Percentiles rank a stretch among this genome's conserved stretches.
These are phyloP conservation scores for Habropoda laboriosa DNA, from an alignment of 1,140 invertebrate genomes.

Conservation along the genomic window DNA sequence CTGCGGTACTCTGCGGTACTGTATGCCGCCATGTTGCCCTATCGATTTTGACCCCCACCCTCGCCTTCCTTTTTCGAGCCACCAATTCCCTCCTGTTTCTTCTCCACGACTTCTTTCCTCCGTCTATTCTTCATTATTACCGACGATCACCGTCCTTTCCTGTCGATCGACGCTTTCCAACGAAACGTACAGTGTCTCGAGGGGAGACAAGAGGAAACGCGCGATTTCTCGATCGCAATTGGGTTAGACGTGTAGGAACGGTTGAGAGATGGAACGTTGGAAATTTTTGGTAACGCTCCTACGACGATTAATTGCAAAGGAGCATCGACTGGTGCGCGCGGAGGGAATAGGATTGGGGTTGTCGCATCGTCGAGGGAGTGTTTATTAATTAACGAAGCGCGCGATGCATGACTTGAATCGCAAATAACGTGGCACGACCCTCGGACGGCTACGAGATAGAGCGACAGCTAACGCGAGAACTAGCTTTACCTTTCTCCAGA, in stretches of 20 bases:
- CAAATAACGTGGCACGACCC: constrained; percentile 12
- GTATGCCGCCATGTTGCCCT: constrained; percentile 74
- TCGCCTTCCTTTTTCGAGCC: constrained; percentile 10
- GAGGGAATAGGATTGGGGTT: neutral
- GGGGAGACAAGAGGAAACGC: too few relatives aligned
- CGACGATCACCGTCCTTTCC: neutral
- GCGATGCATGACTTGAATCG: constrained; percentile 56
- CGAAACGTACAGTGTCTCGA: too few relatives aligned
- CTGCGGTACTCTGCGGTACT: constrained; percentile 76
- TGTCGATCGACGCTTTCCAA: too few relatives aligned
- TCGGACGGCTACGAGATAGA: too few relatives aligned
- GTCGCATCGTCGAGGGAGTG: constrained; percentile 21
- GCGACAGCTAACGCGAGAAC: neutral
- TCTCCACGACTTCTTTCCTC: neutral
- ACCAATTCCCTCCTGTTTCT: constrained; percentile 2
- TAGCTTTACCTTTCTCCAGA: neutral
- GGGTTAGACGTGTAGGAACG: too few relatives aligned
- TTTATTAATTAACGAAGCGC: constrained; percentile 67
- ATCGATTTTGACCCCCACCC: constrained; percentile 65
- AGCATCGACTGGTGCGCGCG: neutral
- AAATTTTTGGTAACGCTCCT: neutral
- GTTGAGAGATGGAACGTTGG: too few relatives aligned
- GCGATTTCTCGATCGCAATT: too few relatives aligned
- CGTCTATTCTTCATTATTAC: neutral
- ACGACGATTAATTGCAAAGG: constrained; percentile 20